Evolutionary conservation across 2,797 vertebrate genomes (phyloP), one percentile per base, ranked within the genome.

Genomic region (Enteromius unitaeniatus): DNA sequence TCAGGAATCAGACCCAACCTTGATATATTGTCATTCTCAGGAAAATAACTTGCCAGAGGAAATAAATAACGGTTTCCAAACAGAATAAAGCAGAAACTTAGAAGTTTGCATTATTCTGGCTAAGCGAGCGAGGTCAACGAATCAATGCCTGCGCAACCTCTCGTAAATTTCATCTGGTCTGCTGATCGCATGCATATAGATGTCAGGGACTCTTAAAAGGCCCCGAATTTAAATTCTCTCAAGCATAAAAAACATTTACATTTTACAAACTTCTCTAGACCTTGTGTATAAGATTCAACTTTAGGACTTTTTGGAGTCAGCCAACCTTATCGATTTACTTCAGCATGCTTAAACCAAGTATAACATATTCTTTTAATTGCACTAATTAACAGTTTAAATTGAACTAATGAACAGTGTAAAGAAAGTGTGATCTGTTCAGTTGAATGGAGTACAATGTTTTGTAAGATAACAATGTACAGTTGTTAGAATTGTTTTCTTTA

Each of bases 191-290:
- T 47, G 28, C 55, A 74, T 82, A 64, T 64, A 81, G 79, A 72
- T 72, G 28, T 64, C 79, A 73, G 31, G 40, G 69, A 74, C 80
- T 26, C 28, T 51, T 74, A 64, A 82, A 82, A 82, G 26, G 26
- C 80, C 42, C n/a, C 5, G 4, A 26, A 74, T 73, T 82, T 60
- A 64, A 73, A 74, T 51, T 73, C 55, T 34, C 45, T 51, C 69
- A 82, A 37, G 69, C 79, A 73, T 64, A 15, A 73, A 31, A 49
- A 73, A 64, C 26, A 49, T 19, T 37, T 60, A 26, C 42, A 37
- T 74, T 49, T 42, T 28, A 19, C 68, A 74, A 64, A 74, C 55
- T 37, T 81, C 8, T 49, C 21, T 42, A 64, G 70, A 31, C 28
- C 28, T 82, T 51, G 69, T 62, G 53, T 47, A 37, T 21, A 23